Conservation (phyloP, 2,888 invertebrate genomes). For the Phyto melanocephala region DNA sequence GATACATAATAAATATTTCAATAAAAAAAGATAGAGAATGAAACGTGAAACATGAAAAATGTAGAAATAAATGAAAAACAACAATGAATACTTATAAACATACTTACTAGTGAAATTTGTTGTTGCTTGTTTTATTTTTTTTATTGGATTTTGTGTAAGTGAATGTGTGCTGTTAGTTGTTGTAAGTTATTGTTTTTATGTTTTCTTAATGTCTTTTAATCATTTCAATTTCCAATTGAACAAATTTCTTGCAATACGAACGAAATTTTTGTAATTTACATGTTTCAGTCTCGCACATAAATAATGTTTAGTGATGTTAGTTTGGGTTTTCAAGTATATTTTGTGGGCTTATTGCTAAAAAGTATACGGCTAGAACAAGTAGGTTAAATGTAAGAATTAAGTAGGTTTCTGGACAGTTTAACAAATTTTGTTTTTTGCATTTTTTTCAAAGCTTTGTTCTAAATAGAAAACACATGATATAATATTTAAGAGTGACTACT, state of each 20-base stretch:
- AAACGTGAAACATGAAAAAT: not conserved
- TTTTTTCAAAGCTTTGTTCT: no score
- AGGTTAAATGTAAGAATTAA: no score
- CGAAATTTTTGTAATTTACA: constrained; percentile 1
- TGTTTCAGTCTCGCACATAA: not conserved
- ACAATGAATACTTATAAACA: no score
- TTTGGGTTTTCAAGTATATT: not conserved
- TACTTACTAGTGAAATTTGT: constrained; percentile 8
- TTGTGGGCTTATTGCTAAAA: not conserved
- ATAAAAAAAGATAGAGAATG: not conserved
- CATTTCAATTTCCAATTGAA: constrained; percentile 45
- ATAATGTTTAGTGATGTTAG: constrained; percentile 7
- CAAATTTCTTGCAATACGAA: constrained; percentile 3
- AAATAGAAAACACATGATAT: no score
- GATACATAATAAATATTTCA: not conserved
- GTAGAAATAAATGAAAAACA: not conserved
- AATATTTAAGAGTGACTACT: no score
- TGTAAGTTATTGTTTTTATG: not conserved
- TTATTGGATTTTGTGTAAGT: constrained; percentile 1
- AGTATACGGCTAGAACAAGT: no score
- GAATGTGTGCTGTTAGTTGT: not conserved
- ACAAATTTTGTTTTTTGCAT: no score
- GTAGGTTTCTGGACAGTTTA: no score
- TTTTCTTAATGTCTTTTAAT: constrained; percentile 19
- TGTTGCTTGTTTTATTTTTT: constrained; percentile 21